These are phyloP conservation scores for Molossus molossus DNA, from an alignment of 2,797 vertebrate species.

Conservation along the genomic window DNA sequence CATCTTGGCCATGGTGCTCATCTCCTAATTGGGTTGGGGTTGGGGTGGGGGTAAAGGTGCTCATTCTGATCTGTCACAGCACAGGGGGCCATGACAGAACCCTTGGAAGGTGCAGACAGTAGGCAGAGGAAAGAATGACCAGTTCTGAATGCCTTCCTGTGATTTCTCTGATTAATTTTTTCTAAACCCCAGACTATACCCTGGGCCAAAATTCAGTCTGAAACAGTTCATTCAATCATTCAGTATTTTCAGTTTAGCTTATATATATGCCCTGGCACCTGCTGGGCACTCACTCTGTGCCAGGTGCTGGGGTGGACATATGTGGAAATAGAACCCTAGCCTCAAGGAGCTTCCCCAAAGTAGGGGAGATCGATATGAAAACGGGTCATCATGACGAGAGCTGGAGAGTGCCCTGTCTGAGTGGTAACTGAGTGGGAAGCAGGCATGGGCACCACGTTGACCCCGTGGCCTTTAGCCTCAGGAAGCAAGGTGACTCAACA, in stretches of 20 bases:
- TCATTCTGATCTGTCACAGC: not conserved
- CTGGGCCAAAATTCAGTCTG: not conserved
- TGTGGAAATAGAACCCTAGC: not conserved
- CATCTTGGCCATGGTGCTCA: not conserved
- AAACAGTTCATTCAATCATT: not conserved
- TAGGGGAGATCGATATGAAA: not conserved
- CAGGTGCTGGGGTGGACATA: not conserved
- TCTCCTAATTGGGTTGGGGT: too few relatives aligned
- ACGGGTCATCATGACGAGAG: not conserved
- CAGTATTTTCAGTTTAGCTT: not conserved
- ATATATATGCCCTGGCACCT: not conserved
- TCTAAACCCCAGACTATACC: too few relatives aligned
- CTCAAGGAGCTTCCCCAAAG: not conserved
- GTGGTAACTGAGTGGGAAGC: not conserved
- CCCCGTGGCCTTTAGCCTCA: not conserved
- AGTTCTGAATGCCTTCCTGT: not conserved
- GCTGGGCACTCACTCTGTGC: too few relatives aligned
- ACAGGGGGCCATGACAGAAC: not conserved
- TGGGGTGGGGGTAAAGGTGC: too few relatives aligned
- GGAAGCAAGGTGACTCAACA: not conserved
- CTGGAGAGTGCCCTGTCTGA: not conserved
- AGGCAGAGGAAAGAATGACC: not conserved
- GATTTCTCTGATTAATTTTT: not conserved
- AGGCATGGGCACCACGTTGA: not conserved
- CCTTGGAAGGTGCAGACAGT: too few relatives aligned